Evolutionary conservation across 2,113 vertebrate species (phyloP).

Genomic region (Micronisus gabar): DNA sequence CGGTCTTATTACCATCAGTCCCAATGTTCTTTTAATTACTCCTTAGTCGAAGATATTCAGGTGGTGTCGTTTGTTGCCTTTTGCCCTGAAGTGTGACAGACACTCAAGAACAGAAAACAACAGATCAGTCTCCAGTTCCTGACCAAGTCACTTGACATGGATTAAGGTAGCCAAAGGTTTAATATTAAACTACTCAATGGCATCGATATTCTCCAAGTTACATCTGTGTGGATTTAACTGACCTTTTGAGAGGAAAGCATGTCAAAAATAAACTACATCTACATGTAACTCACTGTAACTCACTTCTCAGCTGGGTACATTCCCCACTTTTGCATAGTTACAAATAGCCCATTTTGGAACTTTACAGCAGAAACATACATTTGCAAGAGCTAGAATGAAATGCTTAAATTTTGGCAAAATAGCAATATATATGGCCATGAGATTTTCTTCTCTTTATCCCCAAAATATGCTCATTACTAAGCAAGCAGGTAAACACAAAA

Average conservation of each 20-base stretch:
- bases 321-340: background rate
- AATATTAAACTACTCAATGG: background rate
- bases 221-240: background rate
- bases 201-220: background rate
- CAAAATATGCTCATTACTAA: background rate
- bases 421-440: background rate
- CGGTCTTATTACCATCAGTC: background rate
- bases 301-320: background rate
- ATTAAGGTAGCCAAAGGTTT: background rate
- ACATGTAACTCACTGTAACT: background rate
- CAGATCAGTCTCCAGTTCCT: background rate
- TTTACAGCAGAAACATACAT: rapidly evolving
- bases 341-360: background rate
- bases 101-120: background rate
- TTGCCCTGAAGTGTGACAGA: background rate
- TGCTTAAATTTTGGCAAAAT: background rate
- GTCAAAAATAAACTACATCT: background rate
- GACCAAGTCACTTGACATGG: background rate
- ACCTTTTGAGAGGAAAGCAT: background rate
- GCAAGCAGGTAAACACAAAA: background rate
- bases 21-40: background rate
- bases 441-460: background rate
- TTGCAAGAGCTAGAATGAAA: background rate
- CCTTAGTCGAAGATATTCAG: background rate
- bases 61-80: background rate